These are phyloP conservation scores for Anomalospiza imberbis DNA, from an alignment of 2,797 vertebrate genomes.

Conservation along the genomic window DNA sequence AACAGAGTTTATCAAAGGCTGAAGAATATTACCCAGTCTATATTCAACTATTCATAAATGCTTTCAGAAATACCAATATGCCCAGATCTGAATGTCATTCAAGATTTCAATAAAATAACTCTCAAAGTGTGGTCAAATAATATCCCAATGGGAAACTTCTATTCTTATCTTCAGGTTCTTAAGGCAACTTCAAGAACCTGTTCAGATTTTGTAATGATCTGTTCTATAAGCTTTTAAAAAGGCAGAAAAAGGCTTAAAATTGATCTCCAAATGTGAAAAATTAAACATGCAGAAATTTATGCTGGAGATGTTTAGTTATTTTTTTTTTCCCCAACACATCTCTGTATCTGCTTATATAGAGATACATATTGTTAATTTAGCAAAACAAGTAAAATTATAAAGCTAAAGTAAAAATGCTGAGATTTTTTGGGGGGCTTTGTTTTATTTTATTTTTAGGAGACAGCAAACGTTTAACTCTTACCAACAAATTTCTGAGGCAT, in stretches of 20 bases:
- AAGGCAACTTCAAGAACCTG: not conserved
- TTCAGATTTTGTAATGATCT: not conserved
- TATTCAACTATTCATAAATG: not conserved
- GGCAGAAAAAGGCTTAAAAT: not conserved
- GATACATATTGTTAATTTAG: not conserved
- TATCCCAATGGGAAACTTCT: not conserved
- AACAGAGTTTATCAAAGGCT: not conserved
- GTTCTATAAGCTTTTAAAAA: not conserved
- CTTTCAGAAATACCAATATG: not conserved
- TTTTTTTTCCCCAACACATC: not conserved
- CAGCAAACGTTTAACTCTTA: slow-evolving; percentile 94
- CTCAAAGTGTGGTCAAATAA: not conserved
- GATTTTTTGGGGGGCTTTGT: not conserved
- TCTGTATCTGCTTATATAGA: not conserved
- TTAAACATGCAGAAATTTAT: not conserved
- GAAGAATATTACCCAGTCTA: not conserved
- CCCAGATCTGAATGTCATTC: not conserved
- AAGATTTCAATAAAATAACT: not conserved
- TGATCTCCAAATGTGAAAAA: not conserved
- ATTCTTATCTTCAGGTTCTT: not conserved
- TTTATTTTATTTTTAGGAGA: slow-evolving; percentile 68
- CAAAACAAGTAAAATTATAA: not conserved
- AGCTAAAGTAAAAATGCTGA: not conserved
- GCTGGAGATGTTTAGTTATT: not conserved
- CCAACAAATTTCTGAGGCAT: slow-evolving; percentile 99